Evolutionary conservation across 2,888 invertebrate genomes (phyloP), one percentile per base, ranked within the genome.

Genomic region (Polydrusus pterygomalis): DNA sequence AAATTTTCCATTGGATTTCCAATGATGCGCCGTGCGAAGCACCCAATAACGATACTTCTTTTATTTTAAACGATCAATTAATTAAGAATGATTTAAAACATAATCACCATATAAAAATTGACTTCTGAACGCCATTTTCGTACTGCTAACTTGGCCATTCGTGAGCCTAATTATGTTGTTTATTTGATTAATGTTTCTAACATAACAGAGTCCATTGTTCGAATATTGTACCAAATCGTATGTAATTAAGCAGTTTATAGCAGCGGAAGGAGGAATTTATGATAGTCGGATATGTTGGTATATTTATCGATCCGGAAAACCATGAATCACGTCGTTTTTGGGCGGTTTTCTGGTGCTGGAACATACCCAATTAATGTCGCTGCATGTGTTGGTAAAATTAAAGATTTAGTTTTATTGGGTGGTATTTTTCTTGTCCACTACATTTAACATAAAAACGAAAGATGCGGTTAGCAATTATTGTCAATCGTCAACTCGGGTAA

Each of bases 241-340:
- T 70, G 70, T 75, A 75, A 75, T 75, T 75, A 75, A 75, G 70
- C 70, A 70, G 64, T 75, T 70, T 75, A 54, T 47, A 70, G 17
- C 15, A 45, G 25, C 54, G 47, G 43, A 65, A 75, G 65, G 64
- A 65, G 65, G 58, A 60, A 75, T 75, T 75, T 75, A 75, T 70
- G 75, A 58, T 70, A 58, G 40, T 65, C 75, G 70, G 75, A 75
- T 75, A 51, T 54, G 65, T 49, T 17, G 63, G 60, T 70, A 40
- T 51, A 70, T 65, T 75, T 75, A 75, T 70, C 70, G 70, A 75
- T 68, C 60, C 75, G 75, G 75, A 75, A 70, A 70, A 75, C 40
- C 70, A 70, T 70, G 70, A 75, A 70, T 75, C 70, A 70, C 47
- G 60, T n/a, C 38, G 6, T 20, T 70, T 75, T 75, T 70, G 51